Conservation (phyloP, 2,888 invertebrate species). For the Ctena decussata region DNA sequence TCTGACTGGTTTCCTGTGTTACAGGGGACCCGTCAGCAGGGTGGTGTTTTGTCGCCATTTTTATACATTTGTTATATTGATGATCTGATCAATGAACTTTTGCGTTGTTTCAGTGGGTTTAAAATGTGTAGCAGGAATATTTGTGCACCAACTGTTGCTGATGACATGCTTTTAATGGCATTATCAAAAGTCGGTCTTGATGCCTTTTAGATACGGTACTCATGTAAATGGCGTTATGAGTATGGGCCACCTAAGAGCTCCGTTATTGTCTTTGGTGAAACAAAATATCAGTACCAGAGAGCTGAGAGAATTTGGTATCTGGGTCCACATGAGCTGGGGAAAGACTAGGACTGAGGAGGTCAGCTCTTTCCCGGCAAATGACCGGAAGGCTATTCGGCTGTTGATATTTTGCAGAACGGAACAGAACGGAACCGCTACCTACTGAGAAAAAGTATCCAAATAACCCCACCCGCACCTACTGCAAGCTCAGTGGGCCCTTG, state of each 20-base stretch:
- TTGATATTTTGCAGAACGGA: no score
- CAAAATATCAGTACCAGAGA: not conserved
- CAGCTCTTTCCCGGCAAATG: no score
- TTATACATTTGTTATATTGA: not conserved
- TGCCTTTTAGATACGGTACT: slow-evolving; percentile 6
- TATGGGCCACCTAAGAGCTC: slow-evolving; percentile 24
- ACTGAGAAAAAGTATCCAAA: no score
- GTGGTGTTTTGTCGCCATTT: not conserved
- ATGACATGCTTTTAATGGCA: slow-evolving; percentile 27
- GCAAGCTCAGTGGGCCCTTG: no score
- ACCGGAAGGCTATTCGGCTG: no score
- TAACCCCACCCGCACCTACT: no score
- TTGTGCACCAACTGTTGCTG: slow-evolving; percentile 23
- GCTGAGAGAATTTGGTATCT: not conserved
- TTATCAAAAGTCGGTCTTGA: slow-evolving; percentile 7
- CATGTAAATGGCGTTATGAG: slow-evolving; percentile 26
- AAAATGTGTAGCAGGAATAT: not conserved
- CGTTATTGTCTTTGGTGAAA: slow-evolving; percentile 17
- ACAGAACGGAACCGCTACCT: no score
- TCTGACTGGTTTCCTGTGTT: not conserved
- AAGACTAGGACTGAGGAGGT: no score
- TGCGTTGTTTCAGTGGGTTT: not conserved
- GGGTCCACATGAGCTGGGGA: no score
- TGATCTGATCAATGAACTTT: not conserved
- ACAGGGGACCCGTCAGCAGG: not conserved